phyloP scores from a whole-genome alignment of 2,113 vertebrate genomes.

The Dipodomys spectabilis region DNA sequence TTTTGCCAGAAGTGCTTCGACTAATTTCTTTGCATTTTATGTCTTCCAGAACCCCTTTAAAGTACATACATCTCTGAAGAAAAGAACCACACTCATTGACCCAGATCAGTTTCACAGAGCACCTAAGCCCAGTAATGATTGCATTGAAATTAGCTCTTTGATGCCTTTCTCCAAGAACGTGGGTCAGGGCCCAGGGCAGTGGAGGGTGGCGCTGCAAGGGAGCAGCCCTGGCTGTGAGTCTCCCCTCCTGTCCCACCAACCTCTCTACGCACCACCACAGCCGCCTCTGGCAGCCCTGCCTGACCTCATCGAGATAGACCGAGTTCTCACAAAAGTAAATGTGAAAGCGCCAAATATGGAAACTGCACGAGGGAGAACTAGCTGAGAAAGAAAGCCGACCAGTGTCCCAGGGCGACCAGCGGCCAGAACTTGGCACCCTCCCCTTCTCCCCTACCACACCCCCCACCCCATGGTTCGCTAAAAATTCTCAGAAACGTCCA shows the following conservation, averaged over 20 bases:
- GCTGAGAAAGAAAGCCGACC: background rate
- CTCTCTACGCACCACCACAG: background rate
- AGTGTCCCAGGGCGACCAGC: background rate
- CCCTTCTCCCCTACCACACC: no score
- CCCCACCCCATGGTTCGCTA: background rate
- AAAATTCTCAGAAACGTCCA: background rate
- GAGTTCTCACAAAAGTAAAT: slow-evolving; percentile 65
- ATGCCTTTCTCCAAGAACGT: background rate
- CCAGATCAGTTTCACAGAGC: background rate
- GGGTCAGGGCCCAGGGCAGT: background rate
- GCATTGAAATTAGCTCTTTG: background rate
- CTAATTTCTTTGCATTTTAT: background rate
- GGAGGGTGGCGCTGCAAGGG: background rate
- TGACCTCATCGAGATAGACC: background rate
- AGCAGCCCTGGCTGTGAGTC: background rate
- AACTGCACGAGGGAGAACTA: slow-evolving; percentile 33
- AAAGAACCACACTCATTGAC: background rate
- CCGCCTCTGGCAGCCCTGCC: background rate
- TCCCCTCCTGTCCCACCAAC: background rate
- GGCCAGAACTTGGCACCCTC: background rate
- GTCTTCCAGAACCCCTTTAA: background rate
- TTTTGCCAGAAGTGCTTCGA: background rate
- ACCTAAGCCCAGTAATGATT: background rate
- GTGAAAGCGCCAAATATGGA: slow-evolving; percentile 76
- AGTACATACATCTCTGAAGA: background rate